A percentile compares a stretch with the other conserved stretches of the same genome.
Evolutionary conservation across 2,113 vertebrate genomes (phyloP).

Genomic region (Cepphus grylle): DNA sequence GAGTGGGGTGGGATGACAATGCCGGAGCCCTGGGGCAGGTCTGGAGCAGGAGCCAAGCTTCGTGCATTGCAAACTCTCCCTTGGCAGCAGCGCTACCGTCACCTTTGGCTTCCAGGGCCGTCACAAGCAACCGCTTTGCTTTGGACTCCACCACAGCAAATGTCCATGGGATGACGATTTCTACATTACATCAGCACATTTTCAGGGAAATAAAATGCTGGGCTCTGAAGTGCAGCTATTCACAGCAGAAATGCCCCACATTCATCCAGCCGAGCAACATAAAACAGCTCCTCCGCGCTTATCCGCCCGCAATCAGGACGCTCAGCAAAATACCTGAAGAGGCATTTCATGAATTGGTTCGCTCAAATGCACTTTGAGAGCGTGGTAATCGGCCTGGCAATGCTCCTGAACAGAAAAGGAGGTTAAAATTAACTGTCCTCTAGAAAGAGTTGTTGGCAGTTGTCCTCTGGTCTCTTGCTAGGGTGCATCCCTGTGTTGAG

Average conservation of each 20-base stretch:
- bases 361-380: background rate
- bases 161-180: background rate
- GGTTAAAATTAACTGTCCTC: background rate
- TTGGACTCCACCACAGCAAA: background rate
- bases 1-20: background rate
- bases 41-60: background rate
- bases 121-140: fast-evolving
- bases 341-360: fast-evolving
- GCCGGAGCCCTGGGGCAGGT: background rate
- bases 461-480: background rate
- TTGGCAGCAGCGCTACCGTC: background rate
- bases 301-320: fast-evolving
- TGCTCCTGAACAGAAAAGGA: background rate
- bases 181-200: background rate
- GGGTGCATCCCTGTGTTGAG: background rate
- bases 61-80: background rate
- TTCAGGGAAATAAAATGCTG: background rate
- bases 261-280: background rate
- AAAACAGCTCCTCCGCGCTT: background rate
- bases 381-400: background rate
- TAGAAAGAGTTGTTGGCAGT: too few relatives aligned
- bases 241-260: background rate
- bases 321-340: background rate
- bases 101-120: background rate
- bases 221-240: background rate